Conservation (phyloP, 2,113 vertebrate species). For the Mus musculus region GRCm39 chr11:92932001-92932500, state of each 20-base stretch:
- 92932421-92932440: no score
- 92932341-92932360: no score
- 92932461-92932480: no score
- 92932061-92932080: neutral
- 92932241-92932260: neutral
- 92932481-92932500: no score
- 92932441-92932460: no score
- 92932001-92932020: neutral
- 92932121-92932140: neutral
- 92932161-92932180: neutral
- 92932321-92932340: no score
- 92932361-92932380: no score
- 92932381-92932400: no score
- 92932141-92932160: neutral
- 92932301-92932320: neutral
- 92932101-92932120: neutral
- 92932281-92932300: neutral
- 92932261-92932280: neutral
- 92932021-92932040: neutral
- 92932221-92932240: neutral
- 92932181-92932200: neutral
- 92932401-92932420: no score
- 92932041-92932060: neutral
- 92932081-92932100: neutral
- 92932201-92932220: neutral